Conservation (phyloP, 37 sponge, comb jelly and placozoan species). For the Aplysina aerophoba region DNA sequence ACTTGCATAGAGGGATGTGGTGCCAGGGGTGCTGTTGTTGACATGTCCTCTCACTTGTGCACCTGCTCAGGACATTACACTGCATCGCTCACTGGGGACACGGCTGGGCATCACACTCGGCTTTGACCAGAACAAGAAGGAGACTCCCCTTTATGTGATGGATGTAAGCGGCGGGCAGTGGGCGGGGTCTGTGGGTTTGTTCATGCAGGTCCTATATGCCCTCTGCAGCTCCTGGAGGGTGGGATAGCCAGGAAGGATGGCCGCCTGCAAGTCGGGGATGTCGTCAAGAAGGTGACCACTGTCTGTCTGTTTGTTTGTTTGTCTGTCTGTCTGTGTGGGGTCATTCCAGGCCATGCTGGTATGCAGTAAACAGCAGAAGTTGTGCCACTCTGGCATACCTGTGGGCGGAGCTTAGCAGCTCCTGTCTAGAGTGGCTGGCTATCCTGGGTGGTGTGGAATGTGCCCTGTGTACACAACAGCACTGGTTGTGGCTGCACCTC, state of each 20-base stretch:
- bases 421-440: not conserved
- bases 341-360: not conserved
- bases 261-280: constrained; percentile 67
- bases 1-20: too few species aligned
- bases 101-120: constrained; percentile 78
- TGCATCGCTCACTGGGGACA: constrained; percentile 11
- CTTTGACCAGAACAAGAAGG: constrained; percentile 48
- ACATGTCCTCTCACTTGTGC: not conserved
- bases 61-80: not conserved
- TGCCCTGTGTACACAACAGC: constrained; percentile 17
- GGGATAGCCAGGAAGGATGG: constrained; percentile 80
- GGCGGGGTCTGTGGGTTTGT: not conserved
- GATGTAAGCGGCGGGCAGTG: not conserved
- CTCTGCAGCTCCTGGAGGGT: constrained; percentile 56
- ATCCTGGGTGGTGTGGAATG: not conserved
- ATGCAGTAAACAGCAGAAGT: too few species aligned
- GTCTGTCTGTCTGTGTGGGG: constrained; percentile 14
- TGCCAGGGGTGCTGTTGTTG: not conserved
- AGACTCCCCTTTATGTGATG: not conserved
- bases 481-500: not conserved
- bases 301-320: not conserved
- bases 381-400: constrained; percentile 1
- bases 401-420: not conserved
- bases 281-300: constrained; percentile 59
- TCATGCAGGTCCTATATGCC: not conserved